These are phyloP conservation scores for Boleophthalmus pectinirostris DNA, from an alignment of 2,113 vertebrate genomes.

Conservation along the genomic window DNA sequence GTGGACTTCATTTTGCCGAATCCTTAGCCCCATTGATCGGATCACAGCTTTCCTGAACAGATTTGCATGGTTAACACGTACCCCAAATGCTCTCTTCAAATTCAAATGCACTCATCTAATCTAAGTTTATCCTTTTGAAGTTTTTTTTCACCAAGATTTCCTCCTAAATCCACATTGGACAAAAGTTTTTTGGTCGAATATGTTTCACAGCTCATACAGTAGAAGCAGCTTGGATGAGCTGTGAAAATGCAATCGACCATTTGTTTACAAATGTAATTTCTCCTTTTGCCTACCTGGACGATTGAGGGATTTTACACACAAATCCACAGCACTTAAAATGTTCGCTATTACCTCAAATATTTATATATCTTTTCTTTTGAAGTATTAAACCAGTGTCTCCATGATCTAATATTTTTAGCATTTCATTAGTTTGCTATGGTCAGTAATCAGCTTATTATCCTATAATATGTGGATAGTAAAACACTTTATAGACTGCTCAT, in stretches of 20 bases:
- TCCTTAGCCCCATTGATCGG: not conserved
- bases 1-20: not conserved
- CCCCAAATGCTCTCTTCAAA: not conserved
- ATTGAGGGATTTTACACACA: no score
- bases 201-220: no score
- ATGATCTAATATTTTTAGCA: not conserved
- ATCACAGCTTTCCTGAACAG: not conserved
- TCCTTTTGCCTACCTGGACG: no score
- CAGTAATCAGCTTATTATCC: slow-evolving; percentile 36
- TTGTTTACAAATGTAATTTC: no score
- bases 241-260: no score
- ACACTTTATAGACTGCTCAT: slow-evolving; percentile 36
- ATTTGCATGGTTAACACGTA: not conserved
- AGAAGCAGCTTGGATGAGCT: no score
- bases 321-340: not conserved
- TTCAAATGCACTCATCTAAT: not conserved
- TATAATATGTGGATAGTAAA: slow-evolving; percentile 43
- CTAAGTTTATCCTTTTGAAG: not conserved
- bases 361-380: not conserved
- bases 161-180: not conserved
- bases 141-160: not conserved
- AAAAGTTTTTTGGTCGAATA: no score
- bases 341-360: not conserved
- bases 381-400: not conserved
- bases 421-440: slow-evolving; percentile 35